Base-by-base conservation (phyloP, 2,113 vertebrate genomes). In the Abramis brama region DNA sequence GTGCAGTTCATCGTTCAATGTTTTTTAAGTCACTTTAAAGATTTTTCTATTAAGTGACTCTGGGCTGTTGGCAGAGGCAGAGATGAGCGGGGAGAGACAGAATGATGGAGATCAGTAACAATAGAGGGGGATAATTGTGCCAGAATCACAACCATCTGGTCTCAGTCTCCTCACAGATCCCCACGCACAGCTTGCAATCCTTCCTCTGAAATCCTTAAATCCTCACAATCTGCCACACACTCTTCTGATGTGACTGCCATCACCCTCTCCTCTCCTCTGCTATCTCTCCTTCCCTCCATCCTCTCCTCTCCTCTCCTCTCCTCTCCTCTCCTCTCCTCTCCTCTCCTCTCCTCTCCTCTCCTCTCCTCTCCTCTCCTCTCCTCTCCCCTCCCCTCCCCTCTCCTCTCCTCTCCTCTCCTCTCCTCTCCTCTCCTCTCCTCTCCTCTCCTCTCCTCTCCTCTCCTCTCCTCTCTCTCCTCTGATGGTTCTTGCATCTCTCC, bases 201-300 rank as follows among this genome's bases (percentile, higher is more conserved):
- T 0, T 91, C 90, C 82, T 27, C 27, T 62, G 68, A 92, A 93
- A 94, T 93, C 90, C 82, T 33, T 87, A 92, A 94, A 94, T 94
- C 89, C 88, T 86, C 2, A 23, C 3, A 85, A 89, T 89, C 85
- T 79, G 90, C 81, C 66, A 82, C 87, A 47, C 87, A 82, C 45
- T 82, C 64, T 52, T 82, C 62, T 50, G 4, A 90, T 83, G 12
- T 52, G 80, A 78, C 81, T 52, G 76, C 2, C 87, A 84, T 25
- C 87, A 77, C 62, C 89, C 87, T 90, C 87, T 78, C 82, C 73
- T 80, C 79, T 78, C 80, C 86, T 83, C 23, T 60, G 12, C 64
- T 84, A 10, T 55, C 0, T 68, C 59, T 0, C 0, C 7, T 2
- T 50, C 15, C 17, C 33, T 12, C 33, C 21, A 10, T 11, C 27